Conservation (phyloP, 1,140 invertebrate species). For the Brachionus calyciflorus region DNA sequence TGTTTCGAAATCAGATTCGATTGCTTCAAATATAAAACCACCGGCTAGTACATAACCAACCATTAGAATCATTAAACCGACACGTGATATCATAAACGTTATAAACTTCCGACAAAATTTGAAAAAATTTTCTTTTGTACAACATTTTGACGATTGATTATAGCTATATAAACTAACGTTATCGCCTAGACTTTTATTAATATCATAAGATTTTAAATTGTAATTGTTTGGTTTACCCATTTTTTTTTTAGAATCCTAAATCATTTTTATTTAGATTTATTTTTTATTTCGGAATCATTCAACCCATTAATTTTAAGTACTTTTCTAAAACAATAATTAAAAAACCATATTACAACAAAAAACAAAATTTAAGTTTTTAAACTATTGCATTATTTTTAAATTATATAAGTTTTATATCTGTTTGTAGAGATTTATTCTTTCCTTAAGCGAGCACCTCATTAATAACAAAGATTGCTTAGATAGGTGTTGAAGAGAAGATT, state of each 20-base stretch:
- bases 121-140: conserved; percentile 37
- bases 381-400: no score
- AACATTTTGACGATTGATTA: conserved; percentile 15
- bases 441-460: no score
- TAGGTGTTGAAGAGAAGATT: no score
- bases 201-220: background rate
- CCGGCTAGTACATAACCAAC: conserved; percentile 35
- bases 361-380: no score
- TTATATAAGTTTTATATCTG: no score
- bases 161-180: conserved; percentile 10
- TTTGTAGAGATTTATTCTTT: no score
- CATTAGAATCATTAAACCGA: conserved; percentile 43
- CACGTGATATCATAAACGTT: conserved; percentile 43
- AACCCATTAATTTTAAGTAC: no score
- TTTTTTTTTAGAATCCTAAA: background rate
- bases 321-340: no score
- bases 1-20: conserved; percentile 25
- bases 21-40: conserved; percentile 42
- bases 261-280: background rate
- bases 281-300: no score
- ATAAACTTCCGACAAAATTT: conserved; percentile 45
- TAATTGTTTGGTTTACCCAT: conserved; percentile 19
- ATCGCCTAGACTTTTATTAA: background rate
- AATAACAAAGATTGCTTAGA: no score
- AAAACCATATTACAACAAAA: no score